These are phyloP conservation scores for Parazoanthus swiftii DNA, from an alignment of 92 coral and sea anemone genomes.

Conservation along the genomic window DNA sequence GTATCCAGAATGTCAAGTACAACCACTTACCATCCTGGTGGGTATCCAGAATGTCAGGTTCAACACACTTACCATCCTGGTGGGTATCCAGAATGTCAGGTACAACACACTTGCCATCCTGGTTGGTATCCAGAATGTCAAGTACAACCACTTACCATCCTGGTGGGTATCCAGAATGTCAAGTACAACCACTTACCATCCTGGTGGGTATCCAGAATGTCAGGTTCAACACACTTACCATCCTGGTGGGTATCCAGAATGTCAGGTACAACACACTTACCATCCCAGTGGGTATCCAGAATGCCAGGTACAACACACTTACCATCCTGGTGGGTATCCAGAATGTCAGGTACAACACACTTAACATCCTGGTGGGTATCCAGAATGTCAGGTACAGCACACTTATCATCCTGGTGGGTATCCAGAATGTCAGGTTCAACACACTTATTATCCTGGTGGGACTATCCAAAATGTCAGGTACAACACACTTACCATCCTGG, in stretches of 20 bases:
- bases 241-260: conserved; percentile 60
- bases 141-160: conserved; percentile 44
- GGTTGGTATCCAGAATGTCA: conserved; percentile 70
- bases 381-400: no score
- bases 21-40: no score
- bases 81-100: conserved; percentile 42
- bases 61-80: conserved; percentile 48
- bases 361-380: no score
- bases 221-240: conserved; percentile 32
- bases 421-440: conserved; percentile 2
- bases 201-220: no score
- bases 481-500: conserved; percentile 64
- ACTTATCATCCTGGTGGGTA: neutral
- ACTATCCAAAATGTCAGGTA: conserved; percentile 39
- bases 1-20: no score
- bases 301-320: neutral
- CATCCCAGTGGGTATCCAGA: conserved; percentile 49
- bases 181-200: conserved; percentile 37
- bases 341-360: no score
- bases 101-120: conserved; percentile 56
- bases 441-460: conserved; percentile 55
- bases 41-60: no score
- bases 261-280: conserved; percentile 85
- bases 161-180: no score
- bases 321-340: no score